Evolutionary conservation across 2,797 vertebrate species (phyloP).

Genomic region (Erpetoichthys calabaricus): DNA sequence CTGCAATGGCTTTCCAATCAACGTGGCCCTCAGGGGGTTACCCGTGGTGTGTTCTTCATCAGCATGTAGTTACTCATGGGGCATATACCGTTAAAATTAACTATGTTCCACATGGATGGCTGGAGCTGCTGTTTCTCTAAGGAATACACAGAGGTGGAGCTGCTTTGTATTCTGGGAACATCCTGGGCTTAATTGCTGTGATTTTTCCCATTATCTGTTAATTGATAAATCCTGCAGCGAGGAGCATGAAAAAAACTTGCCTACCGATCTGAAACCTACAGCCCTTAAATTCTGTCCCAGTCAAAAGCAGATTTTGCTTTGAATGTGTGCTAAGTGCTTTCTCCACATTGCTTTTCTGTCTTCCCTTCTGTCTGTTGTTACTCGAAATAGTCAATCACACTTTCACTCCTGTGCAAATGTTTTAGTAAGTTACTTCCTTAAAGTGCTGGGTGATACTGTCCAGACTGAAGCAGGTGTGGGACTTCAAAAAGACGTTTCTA

Average conservation of each 20-base stretch:
- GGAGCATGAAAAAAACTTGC: slow-evolving; percentile 40
- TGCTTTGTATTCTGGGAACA: slow-evolving; percentile 52
- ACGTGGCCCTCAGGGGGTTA: slow-evolving; percentile 39
- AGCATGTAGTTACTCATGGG: slow-evolving; percentile 49
- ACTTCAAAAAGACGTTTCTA: no score
- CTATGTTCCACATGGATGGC: slow-evolving; percentile 55
- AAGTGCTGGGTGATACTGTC: no score
- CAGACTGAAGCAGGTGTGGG: no score
- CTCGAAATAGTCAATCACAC: no score
- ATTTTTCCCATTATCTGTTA: slow-evolving; percentile 93
- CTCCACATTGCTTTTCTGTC: no score
- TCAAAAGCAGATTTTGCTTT: background rate
- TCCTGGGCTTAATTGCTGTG: slow-evolving; percentile 57
- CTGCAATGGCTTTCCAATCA: slow-evolving; percentile 46
- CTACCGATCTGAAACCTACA: background rate
- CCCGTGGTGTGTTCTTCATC: slow-evolving; percentile 53
- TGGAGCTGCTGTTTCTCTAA: slow-evolving; percentile 49
- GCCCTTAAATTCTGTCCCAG: background rate
- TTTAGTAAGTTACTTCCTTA: no score
- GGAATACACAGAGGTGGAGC: slow-evolving; percentile 37
- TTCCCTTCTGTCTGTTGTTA: no score
- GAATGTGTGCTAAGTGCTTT: no score
- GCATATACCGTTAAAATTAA: slow-evolving; percentile 52
- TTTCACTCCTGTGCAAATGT: no score
- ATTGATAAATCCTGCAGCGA: slow-evolving; percentile 83